Evolutionary conservation across 2,113 vertebrate genomes (phyloP), one percentile per base, ranked within the genome.

Genomic region (Gavialis gangeticus): DNA sequence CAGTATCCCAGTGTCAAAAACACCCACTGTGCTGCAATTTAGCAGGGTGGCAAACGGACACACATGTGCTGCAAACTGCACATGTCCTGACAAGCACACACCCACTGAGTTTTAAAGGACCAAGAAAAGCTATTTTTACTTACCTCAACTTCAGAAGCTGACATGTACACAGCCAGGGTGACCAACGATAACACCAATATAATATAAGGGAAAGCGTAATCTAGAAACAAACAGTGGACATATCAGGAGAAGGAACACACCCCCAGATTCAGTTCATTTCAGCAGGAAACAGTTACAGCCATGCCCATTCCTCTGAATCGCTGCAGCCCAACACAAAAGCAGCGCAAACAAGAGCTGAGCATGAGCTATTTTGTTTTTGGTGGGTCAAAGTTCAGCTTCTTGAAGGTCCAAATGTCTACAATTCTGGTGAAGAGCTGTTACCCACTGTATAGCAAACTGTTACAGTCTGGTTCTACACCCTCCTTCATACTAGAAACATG

Each of bases 91-190:
- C 9, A 2, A 46, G 46, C 7, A 46, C 46, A 46, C 46, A 46
- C 46, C 7, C 46, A 46, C 7, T 0, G 18, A 56, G 27, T 78
- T 90, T 71, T 69, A 84, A 94, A 77, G 73, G 76, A 91, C 85
- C 5, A 28, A 0, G 91, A 5, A 17, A 62, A 93, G 85, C 19
- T 46, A 34, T 3, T 16, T 82, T 88, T 24, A 92, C 97, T 95
- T 98, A 99, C 99, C 99, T 99, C 99, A 89, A 99, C 99, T 98
- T 99, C 99, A 75, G 99, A 99, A 95, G 99, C 99, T 18, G 99
- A 99, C 99, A 99, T 98, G 98, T 99, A 99, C 5, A 99, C 99
- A 83, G 99, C 99, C 96, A 99, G 96, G 0, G 99, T 99, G 46
- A 99, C 98, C 96, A 99, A 95, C 14, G 99, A 99, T 88, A 99